A percentile compares a stretch with the other conserved stretches of the same genome.
phyloP scores from a whole-genome alignment of 2,113 vertebrate genomes.

The Cnemophilus loriae region DNA sequence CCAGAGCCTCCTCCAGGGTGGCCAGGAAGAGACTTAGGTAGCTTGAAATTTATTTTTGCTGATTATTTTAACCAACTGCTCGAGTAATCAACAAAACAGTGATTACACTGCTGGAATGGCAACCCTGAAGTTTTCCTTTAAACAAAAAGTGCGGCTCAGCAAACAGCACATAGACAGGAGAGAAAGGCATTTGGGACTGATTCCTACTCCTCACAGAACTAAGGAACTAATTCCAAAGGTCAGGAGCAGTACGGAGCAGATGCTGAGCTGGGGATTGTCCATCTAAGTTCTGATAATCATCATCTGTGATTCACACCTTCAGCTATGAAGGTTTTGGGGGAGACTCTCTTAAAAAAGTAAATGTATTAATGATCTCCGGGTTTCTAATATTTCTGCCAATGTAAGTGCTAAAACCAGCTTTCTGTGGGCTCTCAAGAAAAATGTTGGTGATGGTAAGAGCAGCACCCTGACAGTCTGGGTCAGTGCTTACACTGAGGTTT shows the following conservation, averaged over 20 bases:
- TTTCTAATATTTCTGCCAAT: not conserved
- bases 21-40: fast-evolving
- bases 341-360: not conserved
- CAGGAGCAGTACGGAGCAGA: not conserved
- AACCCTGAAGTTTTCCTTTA: constrained; percentile 52
- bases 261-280: not conserved
- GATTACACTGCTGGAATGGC: fast-evolving
- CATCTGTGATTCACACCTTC: fast-evolving
- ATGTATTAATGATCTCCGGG: not conserved
- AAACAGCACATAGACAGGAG: not conserved
- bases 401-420: not conserved
- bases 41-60: not conserved
- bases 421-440: not conserved
- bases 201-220: not conserved
- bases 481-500: not conserved
- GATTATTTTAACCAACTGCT: not conserved
- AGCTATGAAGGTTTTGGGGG: not conserved
- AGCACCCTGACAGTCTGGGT: not conserved
- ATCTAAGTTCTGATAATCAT: fast-evolving
- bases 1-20: fast-evolving
- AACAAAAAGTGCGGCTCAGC: not conserved
- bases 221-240: not conserved
- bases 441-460: not conserved
- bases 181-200: not conserved
- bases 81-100: fast-evolving